Conservation (phyloP, 2,888 invertebrate species). For the Glyphotaelius pellucidus region DNA sequence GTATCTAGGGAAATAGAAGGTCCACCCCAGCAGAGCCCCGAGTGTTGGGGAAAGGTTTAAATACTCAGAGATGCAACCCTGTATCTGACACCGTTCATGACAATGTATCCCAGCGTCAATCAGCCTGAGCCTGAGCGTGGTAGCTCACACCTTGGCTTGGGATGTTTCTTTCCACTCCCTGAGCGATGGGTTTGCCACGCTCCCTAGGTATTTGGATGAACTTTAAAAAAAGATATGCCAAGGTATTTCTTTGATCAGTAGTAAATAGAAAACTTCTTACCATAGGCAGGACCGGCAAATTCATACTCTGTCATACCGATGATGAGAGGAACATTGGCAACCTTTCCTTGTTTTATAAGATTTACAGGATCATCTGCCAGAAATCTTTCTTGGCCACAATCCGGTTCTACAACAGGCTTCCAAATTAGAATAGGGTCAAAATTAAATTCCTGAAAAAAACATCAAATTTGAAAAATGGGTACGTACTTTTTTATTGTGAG, state of each 20-base stretch:
- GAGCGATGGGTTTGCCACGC: no score
- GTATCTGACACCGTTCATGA: no score
- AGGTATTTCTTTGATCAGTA: not conserved
- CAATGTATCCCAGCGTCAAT: no score
- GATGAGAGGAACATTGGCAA: conserved; percentile 81
- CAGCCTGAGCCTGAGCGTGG: no score
- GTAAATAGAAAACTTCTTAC: conserved; percentile 72
- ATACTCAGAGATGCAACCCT: no score
- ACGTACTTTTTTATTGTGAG: not conserved
- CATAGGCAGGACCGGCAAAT: conserved; percentile 79
- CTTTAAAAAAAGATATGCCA: not conserved
- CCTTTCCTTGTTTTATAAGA: conserved; percentile 77
- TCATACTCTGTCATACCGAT: conserved; percentile 83
- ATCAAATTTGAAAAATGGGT: not conserved
- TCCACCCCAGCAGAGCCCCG: no score
- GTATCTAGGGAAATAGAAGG: no score
- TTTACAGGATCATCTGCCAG: conserved; percentile 79
- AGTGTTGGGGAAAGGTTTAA: no score
- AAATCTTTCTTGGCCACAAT: conserved; percentile 83
- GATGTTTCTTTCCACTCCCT: no score
- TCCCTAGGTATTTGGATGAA: not conserved
- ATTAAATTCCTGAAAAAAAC: conserved; percentile 74
- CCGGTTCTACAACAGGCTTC: conserved; percentile 81
- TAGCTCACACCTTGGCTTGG: no score
- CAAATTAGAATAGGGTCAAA: conserved; percentile 78